phyloP scores from a whole-genome alignment of 1,140 invertebrate species.

The Drosophila ohnishii region DNA sequence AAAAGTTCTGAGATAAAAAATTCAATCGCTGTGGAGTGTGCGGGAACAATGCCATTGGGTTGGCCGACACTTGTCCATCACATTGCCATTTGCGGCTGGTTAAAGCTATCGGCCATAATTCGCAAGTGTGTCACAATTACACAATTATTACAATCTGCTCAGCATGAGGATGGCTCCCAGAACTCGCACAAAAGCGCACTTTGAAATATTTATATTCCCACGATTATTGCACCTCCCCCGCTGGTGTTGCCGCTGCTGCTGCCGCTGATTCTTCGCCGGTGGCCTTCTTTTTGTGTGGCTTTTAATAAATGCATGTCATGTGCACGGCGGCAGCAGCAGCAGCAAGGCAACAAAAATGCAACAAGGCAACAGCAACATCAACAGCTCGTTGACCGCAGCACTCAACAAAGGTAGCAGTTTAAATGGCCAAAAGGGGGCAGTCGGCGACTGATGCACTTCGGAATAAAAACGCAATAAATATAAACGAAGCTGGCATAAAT shows the following conservation, averaged over 20 bases:
- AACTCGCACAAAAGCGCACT: slow-evolving; percentile 22
- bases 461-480: slow-evolving; percentile 61
- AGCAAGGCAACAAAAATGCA: slow-evolving; percentile 6
- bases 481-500: slow-evolving; percentile 61
- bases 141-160: slow-evolving; percentile 56
- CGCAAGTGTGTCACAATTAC: slow-evolving; percentile 40
- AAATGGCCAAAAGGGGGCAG: slow-evolving; percentile 21
- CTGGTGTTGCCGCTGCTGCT: neutral
- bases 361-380: neutral
- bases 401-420: slow-evolving; percentile 59
- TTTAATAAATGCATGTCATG: slow-evolving; percentile 66
- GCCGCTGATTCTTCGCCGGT: slow-evolving; percentile 11
- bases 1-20: neutral
- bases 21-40: neutral
- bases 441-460: slow-evolving; percentile 29
- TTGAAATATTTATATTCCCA: slow-evolving; percentile 33
- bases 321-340: slow-evolving; percentile 13
- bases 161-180: slow-evolving; percentile 30
- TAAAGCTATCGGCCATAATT: slow-evolving; percentile 42
- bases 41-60: slow-evolving; percentile 1
- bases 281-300: slow-evolving; percentile 29
- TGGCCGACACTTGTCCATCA: slow-evolving; percentile 28
- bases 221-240: slow-evolving; percentile 1
- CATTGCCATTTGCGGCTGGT: slow-evolving; percentile 33
- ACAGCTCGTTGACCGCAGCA: slow-evolving; percentile 39